Percentiles rank a stretch among this genome's conserved stretches.
These are phyloP conservation scores for Tapirus indicus DNA, from an alignment of 2,797 vertebrate species.

Conservation along the genomic window DNA sequence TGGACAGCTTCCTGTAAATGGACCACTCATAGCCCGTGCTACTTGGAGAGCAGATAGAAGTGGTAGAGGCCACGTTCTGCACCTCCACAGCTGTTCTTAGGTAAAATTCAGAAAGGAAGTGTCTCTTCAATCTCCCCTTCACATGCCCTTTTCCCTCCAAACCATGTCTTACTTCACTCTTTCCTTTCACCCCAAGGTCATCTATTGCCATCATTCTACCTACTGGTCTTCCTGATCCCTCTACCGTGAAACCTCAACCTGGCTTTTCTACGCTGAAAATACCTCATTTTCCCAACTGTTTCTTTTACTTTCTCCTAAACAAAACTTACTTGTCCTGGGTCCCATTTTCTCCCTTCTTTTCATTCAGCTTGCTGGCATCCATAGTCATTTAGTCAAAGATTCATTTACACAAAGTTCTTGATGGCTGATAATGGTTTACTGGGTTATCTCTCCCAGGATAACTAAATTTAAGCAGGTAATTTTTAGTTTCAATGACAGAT, in stretches of 20 bases:
- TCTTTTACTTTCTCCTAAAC: background rate
- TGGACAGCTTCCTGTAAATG: background rate
- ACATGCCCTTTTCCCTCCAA: background rate
- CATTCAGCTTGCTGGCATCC: background rate
- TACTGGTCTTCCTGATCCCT: background rate
- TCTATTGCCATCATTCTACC: background rate
- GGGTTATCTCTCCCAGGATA: background rate
- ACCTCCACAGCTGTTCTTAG: background rate
- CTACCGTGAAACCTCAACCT: background rate
- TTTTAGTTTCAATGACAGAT: background rate
- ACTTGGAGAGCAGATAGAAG: background rate
- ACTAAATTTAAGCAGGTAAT: background rate
- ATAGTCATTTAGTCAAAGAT: background rate
- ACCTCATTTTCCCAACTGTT: background rate
- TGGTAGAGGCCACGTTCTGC: background rate
- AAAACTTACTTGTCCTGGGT: background rate
- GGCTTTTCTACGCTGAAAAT: background rate
- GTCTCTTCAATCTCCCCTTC: background rate
- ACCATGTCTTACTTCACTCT: accelerated
- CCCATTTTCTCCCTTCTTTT: background rate
- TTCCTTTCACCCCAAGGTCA: background rate
- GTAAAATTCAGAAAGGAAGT: background rate
- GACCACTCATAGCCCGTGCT: too few species aligned
- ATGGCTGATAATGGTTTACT: background rate
- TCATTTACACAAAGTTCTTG: background rate